phyloP scores from a whole-genome alignment of 2,797 vertebrate species.

The Tapera naevia region DNA sequence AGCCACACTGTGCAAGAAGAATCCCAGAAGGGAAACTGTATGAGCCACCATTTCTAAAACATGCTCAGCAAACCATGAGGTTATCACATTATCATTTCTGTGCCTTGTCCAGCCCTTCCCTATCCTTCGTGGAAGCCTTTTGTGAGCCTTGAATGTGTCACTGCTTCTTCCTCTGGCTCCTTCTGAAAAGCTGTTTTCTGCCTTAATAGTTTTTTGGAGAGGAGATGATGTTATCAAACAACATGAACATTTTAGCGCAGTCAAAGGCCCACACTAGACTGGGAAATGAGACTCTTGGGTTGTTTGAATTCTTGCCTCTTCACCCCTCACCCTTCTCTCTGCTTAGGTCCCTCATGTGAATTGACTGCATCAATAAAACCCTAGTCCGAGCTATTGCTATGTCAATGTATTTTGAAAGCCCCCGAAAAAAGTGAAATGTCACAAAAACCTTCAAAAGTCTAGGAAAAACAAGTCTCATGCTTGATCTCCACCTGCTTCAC shows the following conservation, averaged over 20 bases:
- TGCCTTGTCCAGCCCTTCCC: not conserved
- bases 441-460: not conserved
- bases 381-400: not conserved
- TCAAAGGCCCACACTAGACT: not conserved
- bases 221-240: not conserved
- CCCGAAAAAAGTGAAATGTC: not conserved
- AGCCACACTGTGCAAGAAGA: not conserved
- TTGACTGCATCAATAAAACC: not conserved
- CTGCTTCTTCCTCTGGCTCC: not conserved
- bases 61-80: not conserved
- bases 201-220: not conserved
- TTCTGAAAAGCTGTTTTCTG: not conserved
- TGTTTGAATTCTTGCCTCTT: constrained; percentile 27
- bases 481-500: constrained; percentile 1
- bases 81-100: not conserved
- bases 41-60: not conserved
- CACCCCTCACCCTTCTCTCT: not conserved
- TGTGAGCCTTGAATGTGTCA: not conserved
- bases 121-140: not conserved
- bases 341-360: not conserved
- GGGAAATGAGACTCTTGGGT: not conserved
- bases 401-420: not conserved
- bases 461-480: not conserved
- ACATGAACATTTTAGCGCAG: not conserved
- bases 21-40: not conserved